phyloP scores from a whole-genome alignment of 2,888 invertebrate species.

The Bellardia pandia region DNA sequence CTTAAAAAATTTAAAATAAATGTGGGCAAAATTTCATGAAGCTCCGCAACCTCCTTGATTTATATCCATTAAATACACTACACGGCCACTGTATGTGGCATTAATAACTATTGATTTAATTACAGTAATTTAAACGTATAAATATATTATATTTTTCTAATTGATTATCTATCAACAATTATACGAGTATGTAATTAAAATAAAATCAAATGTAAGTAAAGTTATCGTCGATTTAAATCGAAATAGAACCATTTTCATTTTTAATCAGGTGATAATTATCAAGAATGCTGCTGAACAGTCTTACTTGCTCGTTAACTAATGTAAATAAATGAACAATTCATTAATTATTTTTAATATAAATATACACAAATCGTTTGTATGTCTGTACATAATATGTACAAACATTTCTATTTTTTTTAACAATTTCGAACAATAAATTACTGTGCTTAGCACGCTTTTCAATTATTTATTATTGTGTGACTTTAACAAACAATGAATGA shows the following conservation, averaged over 20 bases:
- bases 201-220: slow-evolving; percentile 2
- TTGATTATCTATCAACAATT: too few relatives aligned
- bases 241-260: not conserved
- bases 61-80: too few relatives aligned
- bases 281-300: not conserved
- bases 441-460: slow-evolving; percentile 57
- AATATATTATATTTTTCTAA: too few relatives aligned
- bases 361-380: not conserved
- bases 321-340: slow-evolving; percentile 46
- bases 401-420: slow-evolving; percentile 23
- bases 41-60: too few relatives aligned
- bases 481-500: slow-evolving; percentile 20
- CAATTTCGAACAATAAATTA: slow-evolving; percentile 40
- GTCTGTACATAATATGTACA: not conserved
- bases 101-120: too few relatives aligned
- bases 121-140: too few relatives aligned
- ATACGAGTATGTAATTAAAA: not conserved
- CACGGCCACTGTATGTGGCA: too few relatives aligned
- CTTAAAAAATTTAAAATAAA: too few relatives aligned
- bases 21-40: too few relatives aligned
- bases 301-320: slow-evolving; percentile 8
- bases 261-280: slow-evolving; percentile 46
- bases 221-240: not conserved
- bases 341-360: slow-evolving; percentile 20
- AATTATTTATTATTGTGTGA: slow-evolving; percentile 33